Evolutionary conservation across 2,797 vertebrate genomes (phyloP).

Genomic region (Ctenopoma kingsleyae): DNA sequence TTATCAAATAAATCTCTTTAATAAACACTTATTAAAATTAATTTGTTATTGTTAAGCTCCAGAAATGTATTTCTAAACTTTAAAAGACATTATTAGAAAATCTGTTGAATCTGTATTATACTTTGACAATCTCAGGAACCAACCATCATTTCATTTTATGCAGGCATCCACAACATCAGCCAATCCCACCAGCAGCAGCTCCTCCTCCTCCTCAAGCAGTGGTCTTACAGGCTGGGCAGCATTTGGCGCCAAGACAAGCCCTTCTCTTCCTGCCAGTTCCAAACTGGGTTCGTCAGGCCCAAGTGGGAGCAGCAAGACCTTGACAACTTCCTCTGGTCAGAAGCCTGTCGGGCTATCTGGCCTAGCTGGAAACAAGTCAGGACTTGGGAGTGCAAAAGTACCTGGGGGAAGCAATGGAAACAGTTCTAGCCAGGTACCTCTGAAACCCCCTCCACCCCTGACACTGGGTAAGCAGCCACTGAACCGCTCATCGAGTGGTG

Average conservation of each 20-base stretch:
- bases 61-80: background rate
- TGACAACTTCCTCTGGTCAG: slow-evolving; percentile 85
- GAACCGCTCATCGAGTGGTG: slow-evolving; percentile 91
- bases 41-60: background rate
- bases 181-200: slow-evolving; percentile 85
- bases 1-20: no score
- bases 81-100: background rate
- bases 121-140: background rate
- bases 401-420: slow-evolving; percentile 80
- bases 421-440: slow-evolving; percentile 79
- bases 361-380: slow-evolving; percentile 88
- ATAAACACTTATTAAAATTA: no score
- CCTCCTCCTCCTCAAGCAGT: slow-evolving; percentile 84
- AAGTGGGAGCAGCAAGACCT: slow-evolving; percentile 85
- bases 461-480: slow-evolving; percentile 93
- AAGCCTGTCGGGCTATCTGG: slow-evolving; percentile 92
- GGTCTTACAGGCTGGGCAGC: slow-evolving; percentile 97
- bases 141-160: slow-evolving; percentile 36
- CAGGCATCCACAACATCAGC: slow-evolving; percentile 89
- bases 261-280: slow-evolving; percentile 86
- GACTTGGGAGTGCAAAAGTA: slow-evolving; percentile 87
- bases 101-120: background rate
- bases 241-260: slow-evolving; percentile 92
- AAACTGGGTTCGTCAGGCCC: slow-evolving; percentile 89
- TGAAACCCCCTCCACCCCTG: slow-evolving; percentile 92